Conservation (phyloP, 2,797 vertebrate species). For the Oceanodroma leucorhoa region DNA sequence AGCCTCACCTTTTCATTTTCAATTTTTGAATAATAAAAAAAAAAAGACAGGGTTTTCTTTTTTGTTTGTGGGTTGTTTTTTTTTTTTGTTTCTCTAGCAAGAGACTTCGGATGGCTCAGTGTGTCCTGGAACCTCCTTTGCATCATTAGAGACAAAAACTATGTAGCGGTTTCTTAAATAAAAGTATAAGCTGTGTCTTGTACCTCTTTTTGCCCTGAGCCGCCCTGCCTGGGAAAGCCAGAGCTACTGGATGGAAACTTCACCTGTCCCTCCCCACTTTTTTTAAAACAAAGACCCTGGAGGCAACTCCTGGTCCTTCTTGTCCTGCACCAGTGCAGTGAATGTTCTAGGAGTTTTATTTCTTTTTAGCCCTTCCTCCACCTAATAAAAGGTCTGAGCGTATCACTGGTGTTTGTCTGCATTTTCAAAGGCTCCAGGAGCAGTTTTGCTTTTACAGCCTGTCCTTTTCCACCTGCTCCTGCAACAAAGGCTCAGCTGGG, state of each 20-base stretch:
- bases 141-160: slow-evolving; percentile 41
- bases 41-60: background rate
- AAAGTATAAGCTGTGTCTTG: slow-evolving; percentile 58
- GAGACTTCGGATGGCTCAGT: background rate
- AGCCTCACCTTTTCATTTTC: background rate
- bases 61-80: background rate
- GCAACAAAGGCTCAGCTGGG: background rate
- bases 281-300: background rate
- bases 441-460: background rate
- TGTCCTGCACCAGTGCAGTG: slow-evolving; percentile 20
- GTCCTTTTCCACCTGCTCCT: background rate
- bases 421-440: background rate
- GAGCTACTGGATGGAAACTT: background rate
- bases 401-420: slow-evolving; percentile 53
- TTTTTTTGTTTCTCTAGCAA: background rate
- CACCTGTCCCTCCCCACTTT: background rate
- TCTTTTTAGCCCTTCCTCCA: slow-evolving; percentile 83
- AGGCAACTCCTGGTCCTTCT: background rate
- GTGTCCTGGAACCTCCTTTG: slow-evolving; percentile 21
- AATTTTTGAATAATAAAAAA: slow-evolving; percentile 5
- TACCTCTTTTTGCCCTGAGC: slow-evolving; percentile 16
- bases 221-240: background rate
- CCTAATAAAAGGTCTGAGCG: slow-evolving; percentile 88
- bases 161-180: slow-evolving; percentile 59
- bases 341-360: slow-evolving; percentile 72